Evolutionary conservation across 2,113 vertebrate genomes (phyloP).

Genomic region (Clarias macrocephalus): DNA sequence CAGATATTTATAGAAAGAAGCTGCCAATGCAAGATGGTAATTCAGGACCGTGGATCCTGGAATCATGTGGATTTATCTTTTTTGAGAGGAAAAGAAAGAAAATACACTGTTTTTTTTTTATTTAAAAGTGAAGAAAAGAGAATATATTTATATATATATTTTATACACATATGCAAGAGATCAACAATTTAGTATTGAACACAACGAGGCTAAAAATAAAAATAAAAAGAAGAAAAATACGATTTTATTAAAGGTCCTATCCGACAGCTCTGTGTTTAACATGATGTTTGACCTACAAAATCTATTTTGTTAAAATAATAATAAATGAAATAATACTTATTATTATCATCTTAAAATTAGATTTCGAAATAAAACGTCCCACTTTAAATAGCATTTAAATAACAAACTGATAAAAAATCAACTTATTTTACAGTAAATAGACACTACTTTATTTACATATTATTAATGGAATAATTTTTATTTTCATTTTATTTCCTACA

Average conservation of each 20-base stretch:
- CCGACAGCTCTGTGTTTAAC: background rate
- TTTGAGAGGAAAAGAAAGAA: background rate
- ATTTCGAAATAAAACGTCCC: background rate
- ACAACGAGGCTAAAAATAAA: background rate
- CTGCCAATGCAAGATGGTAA: background rate
- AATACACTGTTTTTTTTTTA: background rate
- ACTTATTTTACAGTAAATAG: background rate
- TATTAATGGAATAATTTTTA: background rate
- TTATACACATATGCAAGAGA: background rate
- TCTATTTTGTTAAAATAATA: background rate
- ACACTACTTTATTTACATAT: background rate
- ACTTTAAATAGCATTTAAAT: background rate
- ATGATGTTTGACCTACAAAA: too few relatives aligned
- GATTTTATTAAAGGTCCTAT: background rate
- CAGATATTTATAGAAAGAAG: background rate
- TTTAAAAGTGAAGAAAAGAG: background rate
- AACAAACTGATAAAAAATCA: background rate
- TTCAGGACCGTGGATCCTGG: background rate
- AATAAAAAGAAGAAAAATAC: background rate
- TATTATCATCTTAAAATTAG: background rate
- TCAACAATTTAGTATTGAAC: background rate
- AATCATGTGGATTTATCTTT: background rate
- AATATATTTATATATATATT: too few relatives aligned
- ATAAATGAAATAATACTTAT: too few relatives aligned
- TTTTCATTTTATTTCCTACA: background rate